A percentile compares a stretch with the other conserved stretches of the same genome.
These are phyloP conservation scores for Archocentrus centrarchus DNA, from an alignment of 2,113 vertebrate genomes.

Conservation along the genomic window DNA sequence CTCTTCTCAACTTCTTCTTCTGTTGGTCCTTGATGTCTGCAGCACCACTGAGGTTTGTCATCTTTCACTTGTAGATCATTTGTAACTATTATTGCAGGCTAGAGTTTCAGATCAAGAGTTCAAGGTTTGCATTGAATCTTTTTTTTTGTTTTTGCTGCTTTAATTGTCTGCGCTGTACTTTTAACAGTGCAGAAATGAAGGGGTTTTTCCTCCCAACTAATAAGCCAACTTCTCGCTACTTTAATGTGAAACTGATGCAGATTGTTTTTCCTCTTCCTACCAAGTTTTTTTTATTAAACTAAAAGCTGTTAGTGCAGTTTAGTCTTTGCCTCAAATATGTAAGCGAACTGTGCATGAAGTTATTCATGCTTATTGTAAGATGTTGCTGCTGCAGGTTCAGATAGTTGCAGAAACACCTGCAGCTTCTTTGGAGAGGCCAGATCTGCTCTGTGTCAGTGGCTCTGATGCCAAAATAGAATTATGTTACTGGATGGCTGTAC, in stretches of 20 bases:
- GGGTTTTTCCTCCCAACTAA: background rate
- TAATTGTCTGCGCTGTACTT: background rate
- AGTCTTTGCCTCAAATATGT: background rate
- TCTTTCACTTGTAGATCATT: constrained; percentile 11
- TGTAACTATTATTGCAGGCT: background rate
- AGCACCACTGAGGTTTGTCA: constrained; percentile 69
- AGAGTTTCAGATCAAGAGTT: background rate
- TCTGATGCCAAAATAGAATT: constrained; percentile 60
- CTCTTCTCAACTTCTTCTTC: constrained; percentile 20
- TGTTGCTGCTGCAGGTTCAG: background rate
- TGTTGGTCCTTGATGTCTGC: constrained; percentile 53
- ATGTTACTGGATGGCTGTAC: background rate
- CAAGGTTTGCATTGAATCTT: background rate
- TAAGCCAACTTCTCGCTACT: background rate
- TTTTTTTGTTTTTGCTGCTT: background rate
- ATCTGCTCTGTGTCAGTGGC: constrained; percentile 58
- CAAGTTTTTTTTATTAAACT: background rate
- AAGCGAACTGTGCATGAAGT: background rate
- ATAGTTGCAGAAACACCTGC: constrained; percentile 40
- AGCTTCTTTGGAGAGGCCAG: constrained; percentile 36
- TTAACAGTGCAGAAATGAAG: background rate
- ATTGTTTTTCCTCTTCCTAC: background rate
- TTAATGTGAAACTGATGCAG: background rate
- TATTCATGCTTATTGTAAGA: background rate
- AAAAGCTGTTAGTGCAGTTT: background rate